Evolutionary conservation across 2,797 vertebrate species (phyloP).

Genomic region (Anguilla megastoma): DNA sequence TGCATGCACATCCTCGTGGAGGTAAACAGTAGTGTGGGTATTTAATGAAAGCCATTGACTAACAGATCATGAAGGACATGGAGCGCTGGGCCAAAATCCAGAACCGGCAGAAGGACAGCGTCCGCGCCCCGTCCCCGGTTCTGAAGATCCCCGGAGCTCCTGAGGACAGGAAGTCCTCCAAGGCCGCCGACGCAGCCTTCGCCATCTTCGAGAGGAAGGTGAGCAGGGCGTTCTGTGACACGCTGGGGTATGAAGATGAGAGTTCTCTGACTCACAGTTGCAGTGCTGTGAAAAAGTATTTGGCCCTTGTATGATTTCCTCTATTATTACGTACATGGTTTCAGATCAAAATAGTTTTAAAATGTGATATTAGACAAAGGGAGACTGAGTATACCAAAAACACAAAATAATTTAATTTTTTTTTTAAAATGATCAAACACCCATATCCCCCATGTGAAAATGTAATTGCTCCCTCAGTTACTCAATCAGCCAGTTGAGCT

Average conservation of each 20-base stretch:
- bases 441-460: too few relatives aligned
- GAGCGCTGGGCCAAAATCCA: conserved; percentile 85
- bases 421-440: too few relatives aligned
- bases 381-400: too few relatives aligned
- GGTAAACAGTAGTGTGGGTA: neutral
- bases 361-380: too few relatives aligned
- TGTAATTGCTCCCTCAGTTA: too few relatives aligned
- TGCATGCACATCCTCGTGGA: neutral
- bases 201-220: conserved; percentile 76
- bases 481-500: too few relatives aligned
- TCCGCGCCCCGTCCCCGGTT: conserved; percentile 68
- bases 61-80: conserved; percentile 85
- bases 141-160: conserved; percentile 60
- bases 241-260: neutral
- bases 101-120: conserved; percentile 78
- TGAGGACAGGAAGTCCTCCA: conserved; percentile 70
- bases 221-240: conserved; percentile 25
- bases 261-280: neutral
- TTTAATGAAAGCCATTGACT: conserved; percentile 1
- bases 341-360: too few relatives aligned
- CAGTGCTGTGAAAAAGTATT: too few relatives aligned
- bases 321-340: too few relatives aligned
- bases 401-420: too few relatives aligned
- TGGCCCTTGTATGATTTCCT: too few relatives aligned
- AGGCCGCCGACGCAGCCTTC: conserved; percentile 78